Evolutionary conservation across 2,113 vertebrate species (phyloP).

Genomic region (Myrmecobius fasciatus): DNA sequence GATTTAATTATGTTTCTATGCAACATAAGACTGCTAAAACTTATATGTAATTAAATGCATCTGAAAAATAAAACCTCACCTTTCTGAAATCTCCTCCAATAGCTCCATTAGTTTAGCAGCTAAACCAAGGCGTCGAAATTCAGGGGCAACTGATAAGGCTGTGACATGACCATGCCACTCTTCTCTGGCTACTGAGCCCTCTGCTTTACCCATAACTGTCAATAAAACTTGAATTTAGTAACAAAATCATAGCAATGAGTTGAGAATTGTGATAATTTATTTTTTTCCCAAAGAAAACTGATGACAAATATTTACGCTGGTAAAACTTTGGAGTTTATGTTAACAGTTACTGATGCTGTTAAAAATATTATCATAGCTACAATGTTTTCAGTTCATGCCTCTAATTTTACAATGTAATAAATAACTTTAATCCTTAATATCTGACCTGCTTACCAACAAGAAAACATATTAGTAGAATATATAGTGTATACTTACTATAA

Average conservation of each 20-base stretch:
- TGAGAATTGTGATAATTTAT: not conserved
- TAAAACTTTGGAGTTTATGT: not conserved
- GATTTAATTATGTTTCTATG: not conserved
- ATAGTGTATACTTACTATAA: constrained; percentile 90
- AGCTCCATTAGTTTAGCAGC: constrained; percentile 98
- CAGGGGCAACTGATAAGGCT: constrained; percentile 94
- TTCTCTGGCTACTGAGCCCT: constrained; percentile 95
- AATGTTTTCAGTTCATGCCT: not conserved
- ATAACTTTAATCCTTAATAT: constrained; percentile 9
- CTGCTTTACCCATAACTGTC: constrained; percentile 97
- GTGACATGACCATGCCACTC: constrained; percentile 98
- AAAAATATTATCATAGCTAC: constrained; percentile 42
- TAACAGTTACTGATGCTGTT: constrained; percentile 8
- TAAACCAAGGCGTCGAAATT: constrained; percentile 94
- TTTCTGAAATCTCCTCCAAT: constrained; percentile 97
- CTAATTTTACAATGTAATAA: constrained; percentile 4
- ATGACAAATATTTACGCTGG: constrained; percentile 10
- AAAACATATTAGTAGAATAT: not conserved
- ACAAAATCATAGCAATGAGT: not conserved
- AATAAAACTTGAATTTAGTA: constrained; percentile 15
- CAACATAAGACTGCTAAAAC: not conserved
- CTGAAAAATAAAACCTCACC: constrained; percentile 81
- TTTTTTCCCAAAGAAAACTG: constrained; percentile 14
- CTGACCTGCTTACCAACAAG: constrained; percentile 25
- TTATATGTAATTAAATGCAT: not conserved